phyloP scores from a whole-genome alignment of 1,140 invertebrate species.

The Dysdera silvatica region DNA sequence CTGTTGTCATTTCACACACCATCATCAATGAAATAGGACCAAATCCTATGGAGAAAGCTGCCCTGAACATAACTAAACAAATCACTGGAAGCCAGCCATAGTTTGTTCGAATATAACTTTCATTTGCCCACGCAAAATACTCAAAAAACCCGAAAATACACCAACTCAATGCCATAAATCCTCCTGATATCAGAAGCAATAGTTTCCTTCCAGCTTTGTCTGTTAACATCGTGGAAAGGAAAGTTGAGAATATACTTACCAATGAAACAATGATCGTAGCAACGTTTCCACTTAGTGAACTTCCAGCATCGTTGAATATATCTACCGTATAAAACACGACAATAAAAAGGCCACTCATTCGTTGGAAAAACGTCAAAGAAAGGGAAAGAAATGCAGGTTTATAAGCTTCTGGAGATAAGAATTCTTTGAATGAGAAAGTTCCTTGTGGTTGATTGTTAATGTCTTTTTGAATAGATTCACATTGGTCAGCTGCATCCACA shows the following conservation, averaged over 20 bases:
- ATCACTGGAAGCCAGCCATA: constrained; percentile 50
- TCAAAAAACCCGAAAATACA: constrained; percentile 60
- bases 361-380: constrained; percentile 88
- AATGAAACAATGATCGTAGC: constrained; percentile 77
- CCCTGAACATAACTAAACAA: constrained; percentile 51
- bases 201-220: constrained; percentile 77
- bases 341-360: constrained; percentile 84
- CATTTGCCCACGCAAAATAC: background rate
- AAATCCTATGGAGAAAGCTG: constrained; percentile 59
- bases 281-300: constrained; percentile 51
- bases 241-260: constrained; percentile 79
- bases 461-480: constrained; percentile 16
- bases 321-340: constrained; percentile 86
- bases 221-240: constrained; percentile 71
- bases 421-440: constrained; percentile 7
- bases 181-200: constrained; percentile 61
- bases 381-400: constrained; percentile 56
- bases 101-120: background rate
- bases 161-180: constrained; percentile 51
- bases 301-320: constrained; percentile 65
- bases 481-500: constrained; percentile 19
- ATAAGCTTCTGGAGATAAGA: background rate
- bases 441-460: constrained; percentile 14
- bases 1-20: constrained; percentile 53
- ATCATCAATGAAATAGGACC: constrained; percentile 78